Conservation (phyloP, 2,113 vertebrate species). For the Phaethornis superciliosus region DNA sequence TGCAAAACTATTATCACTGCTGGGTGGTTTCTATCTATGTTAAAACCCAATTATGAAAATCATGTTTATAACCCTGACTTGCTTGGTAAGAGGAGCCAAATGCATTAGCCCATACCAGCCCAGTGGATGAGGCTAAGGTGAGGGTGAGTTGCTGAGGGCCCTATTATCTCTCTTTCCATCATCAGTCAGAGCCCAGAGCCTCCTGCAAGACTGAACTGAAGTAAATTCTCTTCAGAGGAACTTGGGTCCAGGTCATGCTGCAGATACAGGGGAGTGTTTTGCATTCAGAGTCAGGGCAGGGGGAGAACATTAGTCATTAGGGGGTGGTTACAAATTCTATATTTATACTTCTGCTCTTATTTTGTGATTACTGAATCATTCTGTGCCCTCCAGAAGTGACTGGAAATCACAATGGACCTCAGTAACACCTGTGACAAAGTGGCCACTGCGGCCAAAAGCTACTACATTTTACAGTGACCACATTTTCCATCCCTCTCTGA, state of each 20-base stretch:
- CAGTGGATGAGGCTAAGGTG: background rate
- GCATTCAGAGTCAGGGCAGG: background rate
- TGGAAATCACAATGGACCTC: background rate
- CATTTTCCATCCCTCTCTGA: background rate
- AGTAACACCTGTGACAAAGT: background rate
- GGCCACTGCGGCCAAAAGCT: background rate
- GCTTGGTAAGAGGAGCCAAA: background rate
- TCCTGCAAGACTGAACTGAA: background rate
- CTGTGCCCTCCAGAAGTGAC: background rate
- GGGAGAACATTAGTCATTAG: background rate
- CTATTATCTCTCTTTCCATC: background rate
- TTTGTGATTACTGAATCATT: background rate
- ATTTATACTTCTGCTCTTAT: background rate
- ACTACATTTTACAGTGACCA: background rate
- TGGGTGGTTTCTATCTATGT: slow-evolving; percentile 5
- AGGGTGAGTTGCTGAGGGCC: background rate
- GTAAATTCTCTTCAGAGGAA: background rate
- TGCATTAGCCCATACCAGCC: background rate
- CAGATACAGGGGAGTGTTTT: background rate
- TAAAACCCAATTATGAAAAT: slow-evolving; percentile 62
- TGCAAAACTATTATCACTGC: slow-evolving; percentile 14
- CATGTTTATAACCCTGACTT: background rate
- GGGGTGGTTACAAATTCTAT: background rate
- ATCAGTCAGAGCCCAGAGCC: background rate
- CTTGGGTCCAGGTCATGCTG: background rate